phyloP scores from a whole-genome alignment of 1,140 invertebrate species.

The Subanguina moxae region DNA sequence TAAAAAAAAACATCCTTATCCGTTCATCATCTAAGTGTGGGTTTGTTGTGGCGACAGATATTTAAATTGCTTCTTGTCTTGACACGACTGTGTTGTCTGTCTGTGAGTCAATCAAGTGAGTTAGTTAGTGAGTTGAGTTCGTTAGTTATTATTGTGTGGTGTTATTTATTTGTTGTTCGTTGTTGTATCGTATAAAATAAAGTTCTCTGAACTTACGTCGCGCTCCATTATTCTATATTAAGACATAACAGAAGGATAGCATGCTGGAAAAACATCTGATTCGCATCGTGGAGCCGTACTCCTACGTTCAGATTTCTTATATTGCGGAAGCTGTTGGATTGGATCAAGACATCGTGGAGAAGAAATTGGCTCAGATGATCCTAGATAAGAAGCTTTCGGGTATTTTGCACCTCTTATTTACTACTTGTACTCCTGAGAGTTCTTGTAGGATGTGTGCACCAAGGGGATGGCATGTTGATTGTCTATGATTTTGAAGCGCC shows the following conservation, averaged over 20 bases:
- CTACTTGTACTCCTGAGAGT: constrained; percentile 11
- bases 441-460: constrained; percentile 83
- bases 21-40: too few species aligned
- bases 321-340: constrained; percentile 78
- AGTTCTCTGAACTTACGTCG: too few species aligned
- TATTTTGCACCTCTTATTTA: constrained; percentile 37
- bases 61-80: too few species aligned
- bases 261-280: constrained; percentile 98
- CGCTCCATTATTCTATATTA: too few species aligned
- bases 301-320: constrained; percentile 79
- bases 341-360: constrained; percentile 72
- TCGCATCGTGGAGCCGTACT: constrained; percentile 97
- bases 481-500: constrained; percentile 87
- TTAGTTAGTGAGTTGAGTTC: too few species aligned
- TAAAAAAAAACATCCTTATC: too few species aligned
- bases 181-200: too few species aligned
- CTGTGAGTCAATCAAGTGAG: too few species aligned
- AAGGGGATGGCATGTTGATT: constrained; percentile 90
- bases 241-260: constrained; percentile 93
- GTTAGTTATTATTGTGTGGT: too few species aligned
- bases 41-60: too few species aligned
- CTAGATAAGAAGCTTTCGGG: constrained; percentile 87
- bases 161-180: too few species aligned
- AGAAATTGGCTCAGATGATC: constrained; percentile 99
- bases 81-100: too few species aligned